Evolutionary conservation across 2,888 invertebrate species (phyloP).

Genomic region (Ptilodon capucinus): DNA sequence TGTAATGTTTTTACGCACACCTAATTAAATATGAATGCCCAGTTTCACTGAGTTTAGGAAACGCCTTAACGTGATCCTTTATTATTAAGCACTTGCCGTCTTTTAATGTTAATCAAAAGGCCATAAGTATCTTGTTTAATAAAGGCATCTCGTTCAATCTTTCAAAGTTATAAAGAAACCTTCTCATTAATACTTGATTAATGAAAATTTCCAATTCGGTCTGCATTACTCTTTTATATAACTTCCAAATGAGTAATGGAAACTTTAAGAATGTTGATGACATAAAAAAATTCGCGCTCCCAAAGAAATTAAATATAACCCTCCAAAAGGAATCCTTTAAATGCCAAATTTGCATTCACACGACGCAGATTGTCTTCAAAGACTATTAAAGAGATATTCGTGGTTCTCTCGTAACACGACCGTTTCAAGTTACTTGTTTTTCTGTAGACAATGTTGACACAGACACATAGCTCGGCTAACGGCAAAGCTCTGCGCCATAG

Average conservation of each 20-base stretch:
- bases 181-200: background rate
- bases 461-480: constrained; percentile 15
- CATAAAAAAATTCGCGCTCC: background rate
- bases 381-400: background rate
- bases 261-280: background rate
- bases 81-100: no score
- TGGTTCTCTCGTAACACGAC: background rate
- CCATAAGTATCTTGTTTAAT: no score
- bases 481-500: constrained; percentile 5
- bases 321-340: background rate
- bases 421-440: constrained; percentile 7
- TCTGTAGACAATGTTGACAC: constrained; percentile 10
- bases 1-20: no score
- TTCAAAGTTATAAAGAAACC: background rate
- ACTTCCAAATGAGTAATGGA: background rate
- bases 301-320: background rate
- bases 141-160: background rate
- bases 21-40: no score
- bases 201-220: background rate
- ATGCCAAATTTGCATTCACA: constrained; percentile 5
- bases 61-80: no score
- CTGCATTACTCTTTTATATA: background rate
- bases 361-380: background rate
- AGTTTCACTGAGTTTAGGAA: no score
- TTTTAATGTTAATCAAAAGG: no score